Base-by-base conservation (phyloP, 2,797 vertebrate genomes). In the Aplochiton taeniatus region DNA sequence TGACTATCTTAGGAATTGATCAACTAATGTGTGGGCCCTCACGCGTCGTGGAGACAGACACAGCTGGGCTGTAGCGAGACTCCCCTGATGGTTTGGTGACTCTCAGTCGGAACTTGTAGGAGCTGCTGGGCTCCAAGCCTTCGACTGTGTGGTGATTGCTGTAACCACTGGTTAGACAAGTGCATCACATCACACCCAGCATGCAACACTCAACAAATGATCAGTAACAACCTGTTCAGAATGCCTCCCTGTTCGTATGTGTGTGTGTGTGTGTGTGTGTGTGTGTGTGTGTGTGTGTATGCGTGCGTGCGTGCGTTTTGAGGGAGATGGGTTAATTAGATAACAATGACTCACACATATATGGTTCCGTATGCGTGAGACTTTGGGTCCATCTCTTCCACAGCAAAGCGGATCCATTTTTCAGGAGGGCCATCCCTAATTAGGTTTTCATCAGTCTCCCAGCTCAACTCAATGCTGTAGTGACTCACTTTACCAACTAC, bases 401-500 rank as follows among this genome's bases (percentile, higher is more conserved):
- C 55, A 0, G 85, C 83, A 68, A 85, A 84, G 58, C 73, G 57
- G 13, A 75, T 47, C 83, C 80, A 73, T 10, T 75, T 58, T 0
- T 83, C 79, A 54, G 78, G 75, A 0, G 84, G 79, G 0, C 69
- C 72, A 6, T 61, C 85, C 6, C 76, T 61, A 1, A 53, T 63
- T 7, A 45, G 47, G 31, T 3, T 63, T 48, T 73, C 72, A 47
- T 73, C 81, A 44, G 73, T 70, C 43, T 83, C 74, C 89, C 91
- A 91, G 65, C 74, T 78, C 31, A 92, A 63, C 1, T 87, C 79
- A 51, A 90, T 82, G 62, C 75, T 88, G 72, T 82, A 81, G 31
- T 89, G 85, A 51, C 71, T 89, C 64, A 88, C 74, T 74, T 86
- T 89, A 53, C 87, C 88, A 72, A 77, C 66, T 8, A 79, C 64